Evolutionary conservation across 2,888 invertebrate species (phyloP).

Genomic region (Agonopterix heracliana): DNA sequence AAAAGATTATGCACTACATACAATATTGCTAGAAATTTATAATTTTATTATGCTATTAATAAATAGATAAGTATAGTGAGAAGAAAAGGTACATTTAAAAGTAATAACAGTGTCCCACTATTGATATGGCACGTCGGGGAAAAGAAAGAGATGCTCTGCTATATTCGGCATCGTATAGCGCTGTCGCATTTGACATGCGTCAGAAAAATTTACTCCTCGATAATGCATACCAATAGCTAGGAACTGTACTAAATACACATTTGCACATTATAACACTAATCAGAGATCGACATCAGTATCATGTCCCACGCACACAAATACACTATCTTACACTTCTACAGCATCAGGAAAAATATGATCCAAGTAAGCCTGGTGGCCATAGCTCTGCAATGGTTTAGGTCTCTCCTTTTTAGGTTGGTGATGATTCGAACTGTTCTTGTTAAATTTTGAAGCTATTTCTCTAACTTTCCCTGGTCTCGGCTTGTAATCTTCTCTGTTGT

Average conservation of each 20-base stretch:
- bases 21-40: not conserved
- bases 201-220: no score
- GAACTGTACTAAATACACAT: not conserved
- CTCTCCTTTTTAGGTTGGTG: constrained; percentile 52
- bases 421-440: constrained; percentile 44
- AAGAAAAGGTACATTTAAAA: not conserved
- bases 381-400: constrained; percentile 76
- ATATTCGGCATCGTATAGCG: not conserved
- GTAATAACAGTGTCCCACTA: no score
- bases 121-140: not conserved
- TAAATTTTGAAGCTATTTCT: constrained; percentile 65
- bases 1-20: constrained; percentile 6
- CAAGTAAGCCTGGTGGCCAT: constrained; percentile 76
- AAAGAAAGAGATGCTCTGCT: not conserved
- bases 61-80: constrained; percentile 7
- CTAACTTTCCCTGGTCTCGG: constrained; percentile 62
- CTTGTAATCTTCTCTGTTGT: constrained; percentile 22
- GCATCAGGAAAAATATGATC: constrained; percentile 78
- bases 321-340: constrained; percentile 52
- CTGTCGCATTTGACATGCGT: no score
- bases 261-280: constrained; percentile 8
- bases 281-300: constrained; percentile 14
- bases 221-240: not conserved
- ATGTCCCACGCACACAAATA: constrained; percentile 16
- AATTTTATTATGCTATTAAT: constrained; percentile 5